Base-by-base conservation (phyloP, 30 jellyfish, hydroid and myxozoan genomes). In the Kudoa iwatai region DNA sequence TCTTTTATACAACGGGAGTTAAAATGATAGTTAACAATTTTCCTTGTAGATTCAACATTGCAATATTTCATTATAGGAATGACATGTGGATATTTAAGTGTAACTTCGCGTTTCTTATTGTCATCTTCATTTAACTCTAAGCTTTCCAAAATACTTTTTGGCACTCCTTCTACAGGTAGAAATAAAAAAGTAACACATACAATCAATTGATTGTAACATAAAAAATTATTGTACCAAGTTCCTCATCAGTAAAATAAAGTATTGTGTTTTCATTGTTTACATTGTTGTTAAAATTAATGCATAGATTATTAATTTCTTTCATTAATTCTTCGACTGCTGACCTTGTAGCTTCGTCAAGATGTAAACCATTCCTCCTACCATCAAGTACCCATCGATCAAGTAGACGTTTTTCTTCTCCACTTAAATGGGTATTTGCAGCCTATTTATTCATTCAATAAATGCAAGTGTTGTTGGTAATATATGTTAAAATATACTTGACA, bases 301-400 rank as follows among this genome's bases (percentile, higher is more conserved):
- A 57, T 3, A 66, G 42, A 44, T 66, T 83, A 49, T 82, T 57
- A 57, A 66, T 66, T 40, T 65, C 47, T 40, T 66, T 66, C 62
- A 56, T 57, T 44, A 66, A 42, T 4, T 31, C 28, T 44, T 58
- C 57, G 33, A 66, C 43, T 33, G 53, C 64, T 19, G 52, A 82
- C 35, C 47, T 77, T 23, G 49, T 49, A 35, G 44, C 68, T 33
- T 33, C 18, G 16, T 55, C 42, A 45, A 66, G 44, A 53, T 66
- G 89, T 39, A 66, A 44, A 51, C 89, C 89, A 46, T 55, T 47
- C 30, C 89, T 41, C 43, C 49, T 59, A 13, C 89, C 84, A 52
- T 57, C 45, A 51, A 48, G 65, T 45, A 66, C 53, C 11, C 53
- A 42, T 30, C 62, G 36, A 19, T 66, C 85, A 9, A 66, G 54